These are phyloP conservation scores for Orchesella cincta DNA, from an alignment of 1,140 invertebrate genomes.

Conservation along the genomic window DNA sequence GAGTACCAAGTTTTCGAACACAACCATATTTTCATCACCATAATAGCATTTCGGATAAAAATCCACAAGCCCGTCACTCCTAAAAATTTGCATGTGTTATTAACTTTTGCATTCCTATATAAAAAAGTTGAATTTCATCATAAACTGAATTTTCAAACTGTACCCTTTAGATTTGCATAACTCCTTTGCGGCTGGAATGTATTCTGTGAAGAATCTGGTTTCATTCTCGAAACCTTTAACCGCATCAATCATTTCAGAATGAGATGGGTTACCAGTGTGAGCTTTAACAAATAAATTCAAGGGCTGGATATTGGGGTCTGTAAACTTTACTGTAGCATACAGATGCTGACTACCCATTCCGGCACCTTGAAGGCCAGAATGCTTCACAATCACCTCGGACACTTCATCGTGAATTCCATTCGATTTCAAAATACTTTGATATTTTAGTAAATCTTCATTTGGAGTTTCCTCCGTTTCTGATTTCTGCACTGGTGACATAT, in stretches of 20 bases:
- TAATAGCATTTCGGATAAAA: conserved; percentile 23
- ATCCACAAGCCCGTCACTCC: background rate
- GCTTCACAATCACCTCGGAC: background rate
- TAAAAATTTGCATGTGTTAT: background rate
- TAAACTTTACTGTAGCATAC: background rate
- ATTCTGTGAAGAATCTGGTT: conserved; percentile 3
- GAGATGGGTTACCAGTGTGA: background rate
- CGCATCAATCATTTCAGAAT: background rate
- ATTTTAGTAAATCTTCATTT: background rate
- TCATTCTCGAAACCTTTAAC: conserved; percentile 2
- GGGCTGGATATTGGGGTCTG: background rate
- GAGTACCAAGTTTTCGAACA: background rate
- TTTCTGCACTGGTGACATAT: too few species aligned
- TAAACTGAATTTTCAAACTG: too few species aligned
- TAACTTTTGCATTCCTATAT: background rate
- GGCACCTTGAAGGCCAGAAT: background rate
- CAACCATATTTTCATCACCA: conserved; percentile 14
- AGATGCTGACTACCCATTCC: background rate
- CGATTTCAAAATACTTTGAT: background rate
- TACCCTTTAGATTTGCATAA: conserved; percentile 5
- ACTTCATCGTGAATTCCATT: background rate
- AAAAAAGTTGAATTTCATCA: background rate
- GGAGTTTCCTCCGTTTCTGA: too few species aligned
- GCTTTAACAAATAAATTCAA: conserved; percentile 7
- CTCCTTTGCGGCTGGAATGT: background rate